phyloP scores from a whole-genome alignment of 2,888 invertebrate genomes.

The Heliconius ismenius region DNA sequence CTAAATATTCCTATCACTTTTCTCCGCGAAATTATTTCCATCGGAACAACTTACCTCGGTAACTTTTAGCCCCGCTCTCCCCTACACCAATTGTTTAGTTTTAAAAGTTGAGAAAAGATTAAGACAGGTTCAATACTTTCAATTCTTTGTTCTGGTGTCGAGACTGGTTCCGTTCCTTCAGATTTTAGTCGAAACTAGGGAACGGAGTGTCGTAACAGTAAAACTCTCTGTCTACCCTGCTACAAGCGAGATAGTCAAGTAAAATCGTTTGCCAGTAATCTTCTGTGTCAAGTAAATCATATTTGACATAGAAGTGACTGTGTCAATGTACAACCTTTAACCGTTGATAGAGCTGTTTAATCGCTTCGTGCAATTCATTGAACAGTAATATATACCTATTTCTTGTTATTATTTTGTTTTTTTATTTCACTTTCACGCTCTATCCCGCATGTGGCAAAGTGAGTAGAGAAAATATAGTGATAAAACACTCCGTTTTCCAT shows the following conservation, averaged over 20 bases:
- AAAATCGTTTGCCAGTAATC: background rate
- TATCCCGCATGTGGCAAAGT: too few relatives aligned
- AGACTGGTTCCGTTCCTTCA: background rate
- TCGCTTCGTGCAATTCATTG: background rate
- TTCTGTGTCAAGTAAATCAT: background rate
- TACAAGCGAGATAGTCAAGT: background rate
- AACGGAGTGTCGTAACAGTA: background rate
- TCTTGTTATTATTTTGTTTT: background rate
- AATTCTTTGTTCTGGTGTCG: background rate
- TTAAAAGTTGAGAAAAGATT: background rate
- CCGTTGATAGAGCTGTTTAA: slow-evolving; percentile 30
- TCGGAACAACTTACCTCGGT: too few relatives aligned
- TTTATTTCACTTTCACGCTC: background rate
- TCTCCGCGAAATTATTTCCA: too few relatives aligned
- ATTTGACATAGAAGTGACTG: slow-evolving; percentile 38
- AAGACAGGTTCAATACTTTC: too few relatives aligned
- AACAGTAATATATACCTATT: background rate
- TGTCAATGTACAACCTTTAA: slow-evolving; percentile 52
- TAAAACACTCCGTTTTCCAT: too few relatives aligned
- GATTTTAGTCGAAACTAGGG: background rate
- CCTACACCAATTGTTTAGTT: too few relatives aligned
- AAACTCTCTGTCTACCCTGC: too few relatives aligned
- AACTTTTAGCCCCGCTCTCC: too few relatives aligned
- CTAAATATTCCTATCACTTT: too few relatives aligned
- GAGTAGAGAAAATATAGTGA: too few relatives aligned